Percentiles rank a stretch among this genome's conserved stretches.
These are phyloP conservation scores for Marcusenius ussheri DNA, from an alignment of 2,113 vertebrate species.

Conservation along the genomic window DNA sequence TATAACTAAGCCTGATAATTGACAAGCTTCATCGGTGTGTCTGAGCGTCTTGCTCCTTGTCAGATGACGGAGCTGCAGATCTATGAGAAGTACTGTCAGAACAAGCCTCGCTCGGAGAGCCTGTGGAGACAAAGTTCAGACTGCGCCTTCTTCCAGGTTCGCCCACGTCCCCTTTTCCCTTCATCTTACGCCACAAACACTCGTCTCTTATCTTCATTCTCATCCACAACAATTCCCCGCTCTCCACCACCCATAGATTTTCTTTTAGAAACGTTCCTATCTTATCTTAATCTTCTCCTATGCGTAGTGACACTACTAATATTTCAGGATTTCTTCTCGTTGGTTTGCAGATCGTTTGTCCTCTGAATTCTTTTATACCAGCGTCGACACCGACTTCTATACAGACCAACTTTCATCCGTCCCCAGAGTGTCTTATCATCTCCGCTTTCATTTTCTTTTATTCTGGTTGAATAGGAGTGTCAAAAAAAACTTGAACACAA, in stretches of 20 bases:
- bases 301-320: background rate
- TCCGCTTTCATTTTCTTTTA: background rate
- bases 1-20: background rate
- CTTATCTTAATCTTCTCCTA: background rate
- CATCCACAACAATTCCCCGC: background rate
- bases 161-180: background rate
- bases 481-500: slow-evolving; percentile 95
- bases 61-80: slow-evolving; percentile 97
- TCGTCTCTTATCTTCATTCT: background rate
- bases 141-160: slow-evolving; percentile 89
- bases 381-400: background rate
- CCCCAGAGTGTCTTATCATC: background rate
- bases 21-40: background rate
- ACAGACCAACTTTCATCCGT: background rate
- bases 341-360: background rate
- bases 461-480: slow-evolving; percentile 72
- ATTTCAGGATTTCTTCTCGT: background rate
- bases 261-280: background rate
- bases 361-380: background rate
- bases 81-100: slow-evolving; percentile 98
- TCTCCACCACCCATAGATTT: background rate
- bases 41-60: background rate
- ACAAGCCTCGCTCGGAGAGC: slow-evolving; percentile 94
- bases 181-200: background rate
- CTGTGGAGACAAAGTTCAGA: slow-evolving; percentile 94